Evolutionary conservation across 2,888 invertebrate species (phyloP), one percentile per base, ranked within the genome.

Genomic region (Camptogramma bilineatum): DNA sequence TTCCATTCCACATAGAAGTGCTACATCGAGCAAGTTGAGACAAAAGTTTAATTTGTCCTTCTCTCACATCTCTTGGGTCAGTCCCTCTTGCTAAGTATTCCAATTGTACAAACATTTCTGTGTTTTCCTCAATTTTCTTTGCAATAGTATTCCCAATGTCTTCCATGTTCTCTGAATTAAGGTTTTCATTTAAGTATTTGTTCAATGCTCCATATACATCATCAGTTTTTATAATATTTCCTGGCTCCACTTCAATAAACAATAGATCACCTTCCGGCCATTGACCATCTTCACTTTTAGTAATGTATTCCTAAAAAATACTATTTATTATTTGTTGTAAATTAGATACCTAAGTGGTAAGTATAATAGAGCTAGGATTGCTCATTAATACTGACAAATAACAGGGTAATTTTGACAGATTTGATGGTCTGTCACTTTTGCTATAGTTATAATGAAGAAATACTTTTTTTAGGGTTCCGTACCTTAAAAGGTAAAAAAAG

Each of bases 21-120:
- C 8, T 17, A 16, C 57, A 51, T 17, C 42, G 39, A 17, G 50
- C 16, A 3, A 34, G 16, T 39, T 58, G 57, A 17, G 51, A 42
- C 13, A 58, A 51, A 13, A 58, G 16, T 39, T 58, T 58, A 5
- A 58, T 28, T 28, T 58, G 57, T 1, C 57, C 57, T 10, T 58
- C 51, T 7, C 19, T 42, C 0, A 58, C 57, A 42, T 58, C 57
- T 39, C 34, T 39, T 2, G 34, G 34, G 10, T 39, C 34, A 13
- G 34, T 39, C 2, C 13, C 13, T 39, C 34, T 39, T 10, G 3
- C 0, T 39, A 39, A 39, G 13, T 13, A 39, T 13, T 39, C 34
- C 13, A 39, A 13, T 13, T 39, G 34, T 13, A 39, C 34, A 39
- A 39, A 39, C 34, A 39, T 39, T 13, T 39, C 34, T 13, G 34